Percentiles rank a stretch among this genome's conserved stretches.
These are phyloP conservation scores for Callocephalon fimbriatum DNA, from an alignment of 2,113 vertebrate species.

Conservation along the genomic window DNA sequence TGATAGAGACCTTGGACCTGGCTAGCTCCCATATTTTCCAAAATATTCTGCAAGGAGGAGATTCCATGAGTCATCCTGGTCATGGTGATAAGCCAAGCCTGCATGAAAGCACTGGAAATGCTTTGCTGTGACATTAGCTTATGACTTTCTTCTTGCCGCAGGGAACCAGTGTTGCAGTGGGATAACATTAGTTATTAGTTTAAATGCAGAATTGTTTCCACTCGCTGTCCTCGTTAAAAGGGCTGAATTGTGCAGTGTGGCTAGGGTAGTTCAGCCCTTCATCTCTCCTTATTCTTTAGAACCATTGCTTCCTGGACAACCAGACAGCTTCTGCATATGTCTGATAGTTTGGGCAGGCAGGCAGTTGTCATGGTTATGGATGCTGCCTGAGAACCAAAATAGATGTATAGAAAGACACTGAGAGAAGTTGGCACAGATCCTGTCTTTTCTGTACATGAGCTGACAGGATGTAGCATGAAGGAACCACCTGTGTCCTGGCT, in stretches of 20 bases:
- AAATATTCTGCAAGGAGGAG: not conserved
- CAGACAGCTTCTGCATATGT: conserved; percentile 38
- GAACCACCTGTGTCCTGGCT: conserved; percentile 47
- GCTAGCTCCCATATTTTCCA: not conserved
- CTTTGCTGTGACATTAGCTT: not conserved
- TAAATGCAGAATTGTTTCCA: not conserved
- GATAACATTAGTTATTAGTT: not conserved
- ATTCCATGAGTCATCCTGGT: not conserved
- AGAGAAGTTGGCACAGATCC: not conserved
- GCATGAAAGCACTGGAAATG: rapidly evolving
- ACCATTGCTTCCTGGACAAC: conserved; percentile 34
- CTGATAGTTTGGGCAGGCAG: conserved; percentile 30
- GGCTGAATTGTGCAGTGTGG: not conserved
- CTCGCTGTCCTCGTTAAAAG: rapidly evolving
- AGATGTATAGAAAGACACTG: conserved; percentile 33
- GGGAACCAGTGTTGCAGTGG: not conserved
- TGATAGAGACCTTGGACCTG: not conserved
- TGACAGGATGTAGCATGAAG: conserved; percentile 3
- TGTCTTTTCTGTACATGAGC: not conserved
- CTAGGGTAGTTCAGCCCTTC: not conserved
- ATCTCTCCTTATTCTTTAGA: not conserved
- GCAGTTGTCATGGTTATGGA: conserved; percentile 64
- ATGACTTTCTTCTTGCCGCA: not conserved
- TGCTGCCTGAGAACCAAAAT: conserved; percentile 34
- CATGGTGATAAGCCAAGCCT: not conserved